Evolutionary conservation across 2,888 invertebrate genomes (phyloP).

Genomic region (Coenonympha glycerion): DNA sequence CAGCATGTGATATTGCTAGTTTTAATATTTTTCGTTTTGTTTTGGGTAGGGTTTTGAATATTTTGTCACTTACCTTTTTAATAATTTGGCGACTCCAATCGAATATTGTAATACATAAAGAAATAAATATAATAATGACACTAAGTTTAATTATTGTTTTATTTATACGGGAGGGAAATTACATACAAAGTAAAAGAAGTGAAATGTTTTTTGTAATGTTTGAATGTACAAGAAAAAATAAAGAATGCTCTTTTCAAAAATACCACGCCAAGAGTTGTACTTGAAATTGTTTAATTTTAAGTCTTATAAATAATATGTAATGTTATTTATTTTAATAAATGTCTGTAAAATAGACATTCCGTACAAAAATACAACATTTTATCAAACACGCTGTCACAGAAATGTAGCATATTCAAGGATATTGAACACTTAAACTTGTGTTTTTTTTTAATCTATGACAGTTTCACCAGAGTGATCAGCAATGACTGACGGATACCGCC

Average conservation of each 20-base stretch:
- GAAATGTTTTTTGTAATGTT: neutral
- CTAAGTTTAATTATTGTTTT: conserved; percentile 23
- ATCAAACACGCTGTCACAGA: neutral
- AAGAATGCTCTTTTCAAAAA: neutral
- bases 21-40: conserved; percentile 21
- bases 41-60: conserved; percentile 28
- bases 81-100: conserved; percentile 39
- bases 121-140: conserved; percentile 40
- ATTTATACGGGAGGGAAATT: too few species aligned
- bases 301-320: too few species aligned
- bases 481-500: too few species aligned
- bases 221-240: neutral
- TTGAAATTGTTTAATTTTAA: neutral
- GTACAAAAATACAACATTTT: neutral
- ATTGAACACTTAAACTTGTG: neutral
- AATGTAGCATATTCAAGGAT: neutral
- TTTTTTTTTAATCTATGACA: too few species aligned
- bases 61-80: conserved; percentile 23
- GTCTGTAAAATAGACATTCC: neutral
- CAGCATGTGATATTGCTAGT: conserved; percentile 32
- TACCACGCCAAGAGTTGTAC: neutral
- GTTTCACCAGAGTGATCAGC: too few species aligned
- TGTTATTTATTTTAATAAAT: too few species aligned
- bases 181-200: neutral
- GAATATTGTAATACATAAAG: conserved; percentile 54